Evolutionary conservation across 2,113 vertebrate species (phyloP), one percentile per base, ranked within the genome.

Genomic region (Solea senegalensis): DNA sequence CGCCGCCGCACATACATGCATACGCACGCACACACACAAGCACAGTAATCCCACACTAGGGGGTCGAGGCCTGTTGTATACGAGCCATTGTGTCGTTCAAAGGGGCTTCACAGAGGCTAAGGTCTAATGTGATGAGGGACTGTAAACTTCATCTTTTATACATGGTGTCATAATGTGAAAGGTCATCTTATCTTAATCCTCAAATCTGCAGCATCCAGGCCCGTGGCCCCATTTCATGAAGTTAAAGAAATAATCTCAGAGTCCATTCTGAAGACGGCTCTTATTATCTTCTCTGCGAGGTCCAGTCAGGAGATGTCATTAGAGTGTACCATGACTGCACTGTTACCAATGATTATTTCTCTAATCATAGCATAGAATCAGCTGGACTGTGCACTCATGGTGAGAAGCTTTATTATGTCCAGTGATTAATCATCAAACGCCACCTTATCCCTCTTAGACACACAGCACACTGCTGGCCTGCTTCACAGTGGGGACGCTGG

Each of bases 181-280:
- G 92, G 91, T 93, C 89, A 92, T 69, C 68, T 92, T 91, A 92
- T 90, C 88, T 91, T 93, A 93, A 93, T 92, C 92, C 92, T 91
- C 85, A 91, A 93, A 93, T 93, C 92, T 85, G 74, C 85, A 74
- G 77, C 82, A 81, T 80, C 81, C 92, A 93, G 91, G 84, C 86
- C 72, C 8, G 28, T 82, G 85, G 85, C 83, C 88, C 80, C 79
- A 82, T 91, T 90, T 90, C 77, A 90, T 86, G 72, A 93, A 92
- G 88, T 91, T 93, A 77, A 89, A 90, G 82, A 90, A 90, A 90
- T 91, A 93, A 93, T 92, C 91, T 86, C 48, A 34, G 72, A 86
- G 76, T 89, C 87, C 82, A 90, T 90, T 92, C 86, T 88, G 78
- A 84, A 89, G 83, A 84, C 69, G 71, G 77, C 74, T 73, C 81